phyloP scores from a whole-genome alignment of 92 coral and sea anemone species.

The Metridium senile region DNA sequence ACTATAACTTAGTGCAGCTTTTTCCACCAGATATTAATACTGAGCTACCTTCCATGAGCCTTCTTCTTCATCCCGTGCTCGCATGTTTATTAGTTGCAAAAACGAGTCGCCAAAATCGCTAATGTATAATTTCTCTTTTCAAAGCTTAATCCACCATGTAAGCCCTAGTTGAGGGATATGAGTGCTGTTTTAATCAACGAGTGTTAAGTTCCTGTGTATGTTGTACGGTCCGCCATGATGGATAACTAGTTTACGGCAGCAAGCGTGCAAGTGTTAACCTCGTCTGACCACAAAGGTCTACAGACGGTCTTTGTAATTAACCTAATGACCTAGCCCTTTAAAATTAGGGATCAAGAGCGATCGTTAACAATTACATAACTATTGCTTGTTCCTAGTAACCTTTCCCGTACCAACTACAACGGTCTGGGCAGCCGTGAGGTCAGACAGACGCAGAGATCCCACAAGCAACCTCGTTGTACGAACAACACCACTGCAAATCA shows the following conservation, averaged over 20 bases:
- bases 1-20: no score
- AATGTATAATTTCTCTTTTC: background rate
- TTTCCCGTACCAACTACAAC: conserved; percentile 18
- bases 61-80: no score
- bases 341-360: conserved; percentile 40
- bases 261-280: conserved; percentile 35
- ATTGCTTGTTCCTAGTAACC: conserved; percentile 29
- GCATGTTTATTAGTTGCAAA: no score
- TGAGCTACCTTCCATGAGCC: no score
- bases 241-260: background rate
- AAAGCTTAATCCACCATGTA: no score
- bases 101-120: no score
- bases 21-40: no score
- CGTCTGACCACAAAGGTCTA: conserved; percentile 42
- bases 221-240: conserved; percentile 6
- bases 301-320: conserved; percentile 33
- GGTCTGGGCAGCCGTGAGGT: conserved; percentile 15
- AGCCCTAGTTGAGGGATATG: background rate
- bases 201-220: background rate
- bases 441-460: background rate
- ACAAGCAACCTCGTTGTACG: background rate
- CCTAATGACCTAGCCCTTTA: conserved; percentile 26
- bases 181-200: background rate
- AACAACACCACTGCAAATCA: background rate
- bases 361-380: conserved; percentile 25